Percentiles rank a stretch among this genome's conserved stretches.
Conservation (phyloP, 2,888 invertebrate genomes). For the Oscheius myriophilus region DNA sequence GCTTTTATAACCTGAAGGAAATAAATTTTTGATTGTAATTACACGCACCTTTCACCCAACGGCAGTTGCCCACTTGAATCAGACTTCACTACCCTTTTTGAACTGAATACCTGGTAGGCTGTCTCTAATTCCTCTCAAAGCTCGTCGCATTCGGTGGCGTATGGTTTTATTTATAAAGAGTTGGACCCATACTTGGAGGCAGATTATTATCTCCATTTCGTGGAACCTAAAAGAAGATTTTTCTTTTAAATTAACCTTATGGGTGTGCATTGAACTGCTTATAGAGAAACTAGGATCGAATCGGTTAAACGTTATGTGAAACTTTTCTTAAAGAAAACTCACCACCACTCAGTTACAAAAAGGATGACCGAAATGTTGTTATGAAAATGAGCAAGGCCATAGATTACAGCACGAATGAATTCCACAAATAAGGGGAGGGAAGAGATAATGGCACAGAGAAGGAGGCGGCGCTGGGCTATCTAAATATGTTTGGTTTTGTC, state of each 20-base stretch:
- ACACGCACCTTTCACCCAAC: too few species aligned
- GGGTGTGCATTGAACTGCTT: too few species aligned
- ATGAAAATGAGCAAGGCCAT: neutral
- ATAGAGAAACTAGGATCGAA: too few species aligned
- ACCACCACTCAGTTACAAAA: constrained; percentile 3
- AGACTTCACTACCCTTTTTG: too few species aligned
- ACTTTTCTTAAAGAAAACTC: neutral
- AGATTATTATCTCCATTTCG: constrained; percentile 13
- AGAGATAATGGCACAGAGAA: neutral
- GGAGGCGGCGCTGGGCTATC: neutral
- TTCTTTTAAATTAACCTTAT: too few species aligned
- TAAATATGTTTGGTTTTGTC: neutral
- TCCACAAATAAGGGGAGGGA: neutral
- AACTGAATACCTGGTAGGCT: too few species aligned
- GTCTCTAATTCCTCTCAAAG: neutral
- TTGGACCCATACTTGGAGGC: constrained; percentile 5
- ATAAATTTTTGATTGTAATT: too few species aligned
- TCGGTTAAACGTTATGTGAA: too few species aligned
- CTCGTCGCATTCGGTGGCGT: neutral
- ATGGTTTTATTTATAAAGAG: neutral
- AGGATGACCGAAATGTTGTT: neutral
- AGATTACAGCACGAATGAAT: neutral
- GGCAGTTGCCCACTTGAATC: too few species aligned
- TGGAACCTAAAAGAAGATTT: constrained; percentile 5
- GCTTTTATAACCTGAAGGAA: too few species aligned